Conservation (phyloP, 2,888 invertebrate genomes). For the Gymnoscelis rufifasciata region DNA sequence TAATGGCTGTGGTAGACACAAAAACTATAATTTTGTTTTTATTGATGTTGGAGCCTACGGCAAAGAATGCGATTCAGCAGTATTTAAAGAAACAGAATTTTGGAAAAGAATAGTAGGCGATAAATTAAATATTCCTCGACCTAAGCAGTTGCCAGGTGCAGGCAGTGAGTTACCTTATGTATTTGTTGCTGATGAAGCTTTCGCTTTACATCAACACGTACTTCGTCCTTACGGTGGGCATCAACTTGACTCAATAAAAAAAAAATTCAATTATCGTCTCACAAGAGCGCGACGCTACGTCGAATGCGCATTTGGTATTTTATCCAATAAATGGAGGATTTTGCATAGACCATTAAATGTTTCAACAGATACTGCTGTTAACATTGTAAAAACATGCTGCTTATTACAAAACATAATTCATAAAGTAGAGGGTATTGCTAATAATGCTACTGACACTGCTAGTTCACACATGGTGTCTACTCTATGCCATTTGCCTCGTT, state of each 20-base stretch:
- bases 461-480: conserved; percentile 17
- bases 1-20: conserved; percentile 6
- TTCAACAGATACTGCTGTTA: background rate
- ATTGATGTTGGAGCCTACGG: background rate
- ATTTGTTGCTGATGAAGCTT: conserved; percentile 23
- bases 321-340: conserved; percentile 12
- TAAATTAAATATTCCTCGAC: conserved; percentile 8
- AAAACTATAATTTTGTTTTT: background rate
- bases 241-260: conserved; percentile 19
- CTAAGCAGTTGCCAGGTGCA: too few relatives aligned
- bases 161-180: conserved; percentile 9
- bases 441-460: conserved; percentile 29
- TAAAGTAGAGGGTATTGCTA: conserved; percentile 29
- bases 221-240: conserved; percentile 22
- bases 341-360: background rate
- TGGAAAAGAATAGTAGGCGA: background rate
- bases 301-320: conserved; percentile 22
- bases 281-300: conserved; percentile 14
- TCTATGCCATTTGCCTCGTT: conserved; percentile 27
- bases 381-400: background rate
- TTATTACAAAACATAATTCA: conserved; percentile 17
- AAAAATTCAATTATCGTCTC: conserved; percentile 17
- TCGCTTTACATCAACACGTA: conserved; percentile 22
- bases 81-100: too few relatives aligned
- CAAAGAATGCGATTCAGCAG: background rate